phyloP scores from a whole-genome alignment of 92 coral and sea anemone species.

The Heliopora coerulea region DNA sequence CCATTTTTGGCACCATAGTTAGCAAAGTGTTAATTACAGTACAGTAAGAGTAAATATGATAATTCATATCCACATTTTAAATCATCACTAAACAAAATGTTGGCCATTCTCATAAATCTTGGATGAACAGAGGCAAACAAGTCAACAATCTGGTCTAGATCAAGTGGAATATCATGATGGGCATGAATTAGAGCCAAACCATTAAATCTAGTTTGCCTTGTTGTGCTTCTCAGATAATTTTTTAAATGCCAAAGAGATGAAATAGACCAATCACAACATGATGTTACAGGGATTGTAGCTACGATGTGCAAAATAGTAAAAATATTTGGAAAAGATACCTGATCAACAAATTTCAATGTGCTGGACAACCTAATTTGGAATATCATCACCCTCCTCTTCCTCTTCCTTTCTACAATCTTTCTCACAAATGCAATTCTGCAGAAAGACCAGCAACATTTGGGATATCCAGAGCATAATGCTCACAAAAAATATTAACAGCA shows the following conservation, averaged over 20 bases:
- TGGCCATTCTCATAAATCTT: too few species aligned
- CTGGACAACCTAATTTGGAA: slow-evolving; percentile 49
- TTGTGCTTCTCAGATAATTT: slow-evolving; percentile 43
- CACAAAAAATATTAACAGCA: slow-evolving; percentile 29
- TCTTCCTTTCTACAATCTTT: slow-evolving; percentile 48
- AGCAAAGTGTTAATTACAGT: too few species aligned
- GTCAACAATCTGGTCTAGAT: slow-evolving; percentile 35
- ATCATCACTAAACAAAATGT: too few species aligned
- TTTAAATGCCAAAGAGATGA: slow-evolving; percentile 47
- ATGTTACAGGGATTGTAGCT: slow-evolving; percentile 51
- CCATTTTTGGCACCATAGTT: too few species aligned
- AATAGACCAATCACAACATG: slow-evolving; percentile 44
- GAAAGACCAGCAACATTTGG: slow-evolving; percentile 56
- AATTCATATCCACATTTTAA: too few species aligned
- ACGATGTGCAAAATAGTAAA: slow-evolving; percentile 46
- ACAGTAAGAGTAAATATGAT: too few species aligned
- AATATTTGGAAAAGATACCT: slow-evolving; percentile 17
- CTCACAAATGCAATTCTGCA: slow-evolving; percentile 52
- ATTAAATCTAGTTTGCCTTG: slow-evolving; percentile 32
- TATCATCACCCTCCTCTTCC: slow-evolving; percentile 45
- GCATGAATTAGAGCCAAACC: slow-evolving; percentile 46
- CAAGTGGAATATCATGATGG: slow-evolving; percentile 32
- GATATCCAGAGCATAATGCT: slow-evolving; percentile 37
- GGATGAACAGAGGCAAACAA: slow-evolving; percentile 61
- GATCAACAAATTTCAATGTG: slow-evolving; percentile 42